These are phyloP conservation scores for Drosophila tripunctata DNA, from an alignment of 2,888 invertebrate genomes.

Conservation along the genomic window DNA sequence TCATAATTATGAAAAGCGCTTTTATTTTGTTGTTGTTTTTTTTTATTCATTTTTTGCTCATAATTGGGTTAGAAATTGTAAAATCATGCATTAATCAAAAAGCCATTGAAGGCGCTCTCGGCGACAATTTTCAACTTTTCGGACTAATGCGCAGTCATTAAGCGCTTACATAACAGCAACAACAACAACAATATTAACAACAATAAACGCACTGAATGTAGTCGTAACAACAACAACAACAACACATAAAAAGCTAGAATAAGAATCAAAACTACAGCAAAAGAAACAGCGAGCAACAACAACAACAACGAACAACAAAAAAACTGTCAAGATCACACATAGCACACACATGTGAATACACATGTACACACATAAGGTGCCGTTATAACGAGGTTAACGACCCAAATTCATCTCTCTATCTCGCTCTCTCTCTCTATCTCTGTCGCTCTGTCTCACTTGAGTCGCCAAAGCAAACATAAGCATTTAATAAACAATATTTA, in stretches of 20 bases:
- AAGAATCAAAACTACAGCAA: slow-evolving; percentile 50
- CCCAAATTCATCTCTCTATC: slow-evolving; percentile 64
- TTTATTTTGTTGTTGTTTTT: slow-evolving; percentile 26
- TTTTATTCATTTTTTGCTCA: slow-evolving; percentile 22
- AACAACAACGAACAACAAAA: too few relatives aligned
- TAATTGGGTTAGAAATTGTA: slow-evolving; percentile 68
- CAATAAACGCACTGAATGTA: too few relatives aligned
- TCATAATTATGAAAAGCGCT: slow-evolving; percentile 50
- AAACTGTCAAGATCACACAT: slow-evolving; percentile 66
- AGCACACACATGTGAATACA: slow-evolving; percentile 21
- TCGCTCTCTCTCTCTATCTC: slow-evolving; percentile 25
- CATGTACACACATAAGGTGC: slow-evolving; percentile 61
- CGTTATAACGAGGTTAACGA: slow-evolving; percentile 82
- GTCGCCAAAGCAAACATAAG: slow-evolving; percentile 44
- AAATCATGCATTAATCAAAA: slow-evolving; percentile 74
- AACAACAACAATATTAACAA: slow-evolving; percentile 22
- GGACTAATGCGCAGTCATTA: slow-evolving; percentile 64
- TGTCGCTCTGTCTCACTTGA: slow-evolving; percentile 21
- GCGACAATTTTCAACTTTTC: slow-evolving; percentile 59
- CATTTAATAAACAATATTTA: slow-evolving; percentile 69
- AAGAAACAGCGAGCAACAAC: slow-evolving; percentile 65
- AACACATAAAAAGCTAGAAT: slow-evolving; percentile 52
- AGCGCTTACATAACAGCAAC: slow-evolving; percentile 64
- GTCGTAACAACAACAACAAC: slow-evolving; percentile 20
- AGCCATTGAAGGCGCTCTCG: slow-evolving; percentile 63